These are phyloP conservation scores for Leuciscus idus DNA, from an alignment of 2,113 vertebrate species.

Conservation along the genomic window DNA sequence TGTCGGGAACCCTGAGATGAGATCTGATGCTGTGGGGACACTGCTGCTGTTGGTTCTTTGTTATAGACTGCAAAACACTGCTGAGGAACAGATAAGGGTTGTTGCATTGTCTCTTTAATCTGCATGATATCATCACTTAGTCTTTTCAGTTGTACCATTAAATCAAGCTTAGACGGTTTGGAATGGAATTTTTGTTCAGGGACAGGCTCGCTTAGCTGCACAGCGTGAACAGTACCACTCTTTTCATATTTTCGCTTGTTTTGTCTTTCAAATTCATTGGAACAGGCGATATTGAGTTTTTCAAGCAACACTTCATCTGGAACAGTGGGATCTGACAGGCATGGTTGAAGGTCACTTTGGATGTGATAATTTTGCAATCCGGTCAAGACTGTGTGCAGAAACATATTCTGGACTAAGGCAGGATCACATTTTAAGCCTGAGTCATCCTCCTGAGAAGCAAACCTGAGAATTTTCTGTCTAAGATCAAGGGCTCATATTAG, in stretches of 20 bases:
- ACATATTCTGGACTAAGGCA: constrained; percentile 25
- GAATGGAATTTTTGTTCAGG: not conserved
- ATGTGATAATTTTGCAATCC: not conserved
- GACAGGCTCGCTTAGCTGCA: not conserved
- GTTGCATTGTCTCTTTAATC: not conserved
- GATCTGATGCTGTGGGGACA: not conserved
- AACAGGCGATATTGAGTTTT: no score
- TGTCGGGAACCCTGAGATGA: not conserved
- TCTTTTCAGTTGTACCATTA: not conserved
- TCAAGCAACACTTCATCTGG: not conserved
- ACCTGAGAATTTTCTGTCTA: no score
- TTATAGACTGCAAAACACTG: not conserved
- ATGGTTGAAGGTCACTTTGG: no score
- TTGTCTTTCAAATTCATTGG: not conserved
- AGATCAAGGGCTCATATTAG: no score
- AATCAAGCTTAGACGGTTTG: not conserved
- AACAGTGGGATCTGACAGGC: no score
- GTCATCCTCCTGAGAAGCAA: not conserved
- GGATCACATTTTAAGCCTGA: constrained; percentile 41
- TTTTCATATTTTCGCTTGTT: not conserved
- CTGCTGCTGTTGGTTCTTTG: not conserved
- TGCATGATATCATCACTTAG: not conserved
- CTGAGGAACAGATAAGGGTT: not conserved
- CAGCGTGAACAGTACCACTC: not conserved
- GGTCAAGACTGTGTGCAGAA: constrained; percentile 28